phyloP scores from a whole-genome alignment of 1,140 invertebrate species.

The Lordiphosa clarofinis region DNA sequence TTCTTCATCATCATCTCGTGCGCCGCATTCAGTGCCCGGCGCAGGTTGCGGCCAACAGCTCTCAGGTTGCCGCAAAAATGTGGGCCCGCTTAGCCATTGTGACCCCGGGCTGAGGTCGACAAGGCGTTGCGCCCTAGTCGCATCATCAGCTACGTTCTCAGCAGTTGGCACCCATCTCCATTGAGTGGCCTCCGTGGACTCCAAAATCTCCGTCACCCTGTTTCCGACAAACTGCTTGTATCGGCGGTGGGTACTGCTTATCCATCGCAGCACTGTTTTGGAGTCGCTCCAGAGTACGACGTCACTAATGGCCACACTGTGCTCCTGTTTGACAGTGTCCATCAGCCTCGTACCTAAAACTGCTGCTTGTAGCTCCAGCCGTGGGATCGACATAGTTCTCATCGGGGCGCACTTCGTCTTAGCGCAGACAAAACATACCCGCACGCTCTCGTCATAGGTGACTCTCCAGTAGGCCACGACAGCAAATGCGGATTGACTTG shows the following conservation, averaged over 20 bases:
- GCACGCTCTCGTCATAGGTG: neutral
- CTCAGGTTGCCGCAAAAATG: slow-evolving; percentile 4
- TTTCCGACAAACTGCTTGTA: no score
- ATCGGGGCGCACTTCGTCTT: neutral
- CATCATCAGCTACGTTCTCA: neutral
- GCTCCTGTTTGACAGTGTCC: neutral
- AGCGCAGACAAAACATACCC: slow-evolving; percentile 2
- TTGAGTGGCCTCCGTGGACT: slow-evolving; percentile 14
- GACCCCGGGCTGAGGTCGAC: no score
- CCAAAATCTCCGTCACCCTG: slow-evolving; percentile 47
- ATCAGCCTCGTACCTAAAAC: no score
- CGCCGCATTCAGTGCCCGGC: neutral
- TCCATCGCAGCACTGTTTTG: slow-evolving; percentile 24
- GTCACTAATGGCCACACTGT: no score
- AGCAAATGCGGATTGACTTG: slow-evolving; percentile 22
- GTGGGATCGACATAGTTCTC: no score
- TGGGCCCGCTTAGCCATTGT: no score
- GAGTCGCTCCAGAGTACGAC: slow-evolving; percentile 16
- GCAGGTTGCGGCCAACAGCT: neutral
- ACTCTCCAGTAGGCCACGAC: slow-evolving; percentile 31
- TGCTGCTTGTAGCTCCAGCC: no score
- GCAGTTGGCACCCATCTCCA: slow-evolving; percentile 14
- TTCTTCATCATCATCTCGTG: neutral
- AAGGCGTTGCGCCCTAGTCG: no score
- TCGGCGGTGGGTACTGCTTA: no score